These are phyloP conservation scores for Astreopora myriophthalma DNA, from an alignment of 64 coral and sea anemone species.

Conservation along the genomic window DNA sequence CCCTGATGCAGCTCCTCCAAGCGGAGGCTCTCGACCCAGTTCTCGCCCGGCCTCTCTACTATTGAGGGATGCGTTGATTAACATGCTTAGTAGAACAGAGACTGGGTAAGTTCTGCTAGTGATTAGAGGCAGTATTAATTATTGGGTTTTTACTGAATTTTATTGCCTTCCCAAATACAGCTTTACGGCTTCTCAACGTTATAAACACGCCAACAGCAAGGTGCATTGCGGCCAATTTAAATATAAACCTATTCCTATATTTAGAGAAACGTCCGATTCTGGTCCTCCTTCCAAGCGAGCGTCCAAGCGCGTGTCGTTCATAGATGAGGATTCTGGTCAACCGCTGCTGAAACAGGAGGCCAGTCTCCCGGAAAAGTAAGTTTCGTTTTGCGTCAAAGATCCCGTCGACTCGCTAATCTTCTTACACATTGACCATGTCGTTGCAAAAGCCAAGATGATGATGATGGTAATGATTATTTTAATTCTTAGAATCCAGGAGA, in stretches of 20 bases:
- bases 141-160: background rate
- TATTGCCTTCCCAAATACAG: background rate
- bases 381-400: background rate
- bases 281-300: background rate
- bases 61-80: slow-evolving; percentile 21
- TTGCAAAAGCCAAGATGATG: too few species aligned
- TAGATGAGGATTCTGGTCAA: slow-evolving; percentile 17
- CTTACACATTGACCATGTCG: too few species aligned
- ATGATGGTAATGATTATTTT: too few species aligned
- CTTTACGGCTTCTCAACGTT: too few species aligned
- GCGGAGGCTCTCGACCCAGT: slow-evolving; percentile 16
- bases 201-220: too few species aligned
- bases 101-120: background rate
- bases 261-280: background rate
- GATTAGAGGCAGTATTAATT: background rate
- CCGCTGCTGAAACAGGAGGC: background rate
- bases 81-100: background rate
- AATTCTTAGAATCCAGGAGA: background rate
- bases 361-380: background rate
- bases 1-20: background rate
- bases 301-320: slow-evolving; percentile 18
- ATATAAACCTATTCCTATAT: background rate
- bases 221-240: background rate
- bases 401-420: too few species aligned
- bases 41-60: slow-evolving; percentile 30